phyloP scores from a whole-genome alignment of 2,797 vertebrate species.

The Clarias platycephalus region DNA sequence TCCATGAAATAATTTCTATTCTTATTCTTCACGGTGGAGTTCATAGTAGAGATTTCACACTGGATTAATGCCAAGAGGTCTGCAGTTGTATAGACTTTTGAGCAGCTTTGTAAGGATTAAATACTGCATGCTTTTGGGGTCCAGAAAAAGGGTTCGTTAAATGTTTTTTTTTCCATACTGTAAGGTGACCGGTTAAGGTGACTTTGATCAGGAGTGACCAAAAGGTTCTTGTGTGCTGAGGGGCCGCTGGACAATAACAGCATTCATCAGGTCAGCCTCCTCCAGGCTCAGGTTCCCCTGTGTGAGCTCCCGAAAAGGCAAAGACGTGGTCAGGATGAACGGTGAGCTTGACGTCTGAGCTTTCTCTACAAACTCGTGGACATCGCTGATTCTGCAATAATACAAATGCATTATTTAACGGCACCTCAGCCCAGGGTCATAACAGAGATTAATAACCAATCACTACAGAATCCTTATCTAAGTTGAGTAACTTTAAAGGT shows the following conservation, averaged over 20 bases:
- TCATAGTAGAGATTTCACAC: slow-evolving; percentile 6
- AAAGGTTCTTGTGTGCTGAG: slow-evolving; percentile 73
- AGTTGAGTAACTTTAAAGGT: slow-evolving; percentile 24
- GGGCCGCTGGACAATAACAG: slow-evolving; percentile 89
- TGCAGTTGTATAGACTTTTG: slow-evolving; percentile 28
- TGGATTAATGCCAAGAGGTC: slow-evolving; percentile 23
- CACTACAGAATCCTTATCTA: slow-evolving; percentile 17
- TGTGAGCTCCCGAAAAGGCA: slow-evolving; percentile 79
- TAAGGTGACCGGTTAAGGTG: slow-evolving; percentile 4
- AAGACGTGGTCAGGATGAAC: slow-evolving; percentile 84
- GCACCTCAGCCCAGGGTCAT: not conserved
- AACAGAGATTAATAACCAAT: slow-evolving; percentile 7
- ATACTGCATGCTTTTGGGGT: slow-evolving; percentile 10
- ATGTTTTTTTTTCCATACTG: not conserved
- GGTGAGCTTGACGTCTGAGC: slow-evolving; percentile 79
- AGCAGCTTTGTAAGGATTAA: slow-evolving; percentile 24
- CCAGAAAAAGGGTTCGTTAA: slow-evolving; percentile 6
- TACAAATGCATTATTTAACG: slow-evolving; percentile 10
- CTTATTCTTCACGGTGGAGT: not conserved
- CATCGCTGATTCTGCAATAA: slow-evolving; percentile 80
- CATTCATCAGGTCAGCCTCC: slow-evolving; percentile 85
- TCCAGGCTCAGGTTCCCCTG: slow-evolving; percentile 81
- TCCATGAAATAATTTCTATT: not conserved
- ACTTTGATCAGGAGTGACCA: slow-evolving; percentile 69
- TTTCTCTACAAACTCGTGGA: slow-evolving; percentile 85